Conservation (phyloP, 2,113 vertebrate genomes). For the Chloropsis hardwickii region DNA sequence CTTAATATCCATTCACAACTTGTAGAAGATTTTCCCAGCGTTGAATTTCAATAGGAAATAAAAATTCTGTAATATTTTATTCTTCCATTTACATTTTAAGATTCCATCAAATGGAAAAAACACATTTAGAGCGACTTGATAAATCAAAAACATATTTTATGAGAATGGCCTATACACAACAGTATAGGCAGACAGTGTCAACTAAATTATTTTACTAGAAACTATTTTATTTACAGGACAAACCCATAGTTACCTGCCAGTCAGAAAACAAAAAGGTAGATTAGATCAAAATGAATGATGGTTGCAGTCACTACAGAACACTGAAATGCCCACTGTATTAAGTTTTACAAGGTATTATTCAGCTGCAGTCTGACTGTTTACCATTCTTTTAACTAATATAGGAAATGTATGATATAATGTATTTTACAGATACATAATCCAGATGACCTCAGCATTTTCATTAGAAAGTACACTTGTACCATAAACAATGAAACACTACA, state of each 20-base stretch:
- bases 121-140: neutral
- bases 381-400: neutral
- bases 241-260: neutral
- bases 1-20: neutral
- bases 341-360: neutral
- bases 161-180: neutral
- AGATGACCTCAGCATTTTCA: conserved; percentile 2
- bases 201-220: neutral
- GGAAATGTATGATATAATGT: neutral
- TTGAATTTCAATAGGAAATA: neutral
- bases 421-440: neutral
- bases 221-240: neutral
- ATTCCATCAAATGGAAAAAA: neutral
- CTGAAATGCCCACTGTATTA: neutral
- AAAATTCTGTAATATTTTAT: neutral
- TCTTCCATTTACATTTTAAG: neutral
- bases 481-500: conserved; percentile 45
- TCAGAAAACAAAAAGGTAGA: neutral
- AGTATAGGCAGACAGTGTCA: neutral
- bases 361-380: neutral
- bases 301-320: neutral
- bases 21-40: neutral
- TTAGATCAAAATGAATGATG: neutral
- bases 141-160: neutral
- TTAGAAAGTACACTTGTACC: neutral